Percentiles rank a stretch among this genome's conserved stretches.
These are phyloP conservation scores for Gortyna flavago DNA, from an alignment of 2,888 invertebrate species.

Conservation along the genomic window DNA sequence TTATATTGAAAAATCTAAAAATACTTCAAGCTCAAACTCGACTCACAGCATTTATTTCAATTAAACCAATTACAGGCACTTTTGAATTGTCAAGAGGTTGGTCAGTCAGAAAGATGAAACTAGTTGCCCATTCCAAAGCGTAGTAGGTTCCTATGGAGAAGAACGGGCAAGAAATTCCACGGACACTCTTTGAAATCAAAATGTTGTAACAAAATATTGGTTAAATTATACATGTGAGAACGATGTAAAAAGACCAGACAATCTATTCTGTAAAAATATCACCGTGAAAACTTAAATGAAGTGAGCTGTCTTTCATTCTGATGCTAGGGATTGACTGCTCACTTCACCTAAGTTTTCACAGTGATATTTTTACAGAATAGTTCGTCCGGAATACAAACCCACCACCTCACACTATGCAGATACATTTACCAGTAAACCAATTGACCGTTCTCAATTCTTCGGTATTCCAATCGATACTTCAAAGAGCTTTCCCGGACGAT, in stretches of 20 bases:
- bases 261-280: too few species aligned
- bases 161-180: background rate
- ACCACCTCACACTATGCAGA: background rate
- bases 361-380: background rate
- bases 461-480: constrained; percentile 28
- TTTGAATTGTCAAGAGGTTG: too few species aligned
- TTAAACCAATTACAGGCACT: too few species aligned
- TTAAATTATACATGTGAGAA: background rate
- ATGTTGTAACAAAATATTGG: background rate
- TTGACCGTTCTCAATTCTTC: background rate
- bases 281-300: too few species aligned
- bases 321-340: too few species aligned
- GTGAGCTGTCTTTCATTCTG: too few species aligned
- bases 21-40: too few species aligned
- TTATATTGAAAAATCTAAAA: background rate
- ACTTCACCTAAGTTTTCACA: background rate
- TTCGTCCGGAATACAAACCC: background rate
- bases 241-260: background rate
- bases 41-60: too few species aligned
- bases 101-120: background rate
- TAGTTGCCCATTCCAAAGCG: background rate
- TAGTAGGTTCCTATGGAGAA: background rate
- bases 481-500: constrained; percentile 28
- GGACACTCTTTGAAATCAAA: background rate
- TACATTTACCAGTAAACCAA: constrained; percentile 5